Base-by-base conservation (phyloP, 2,797 vertebrate genomes). In the Lithobates sylvaticus region DNA sequence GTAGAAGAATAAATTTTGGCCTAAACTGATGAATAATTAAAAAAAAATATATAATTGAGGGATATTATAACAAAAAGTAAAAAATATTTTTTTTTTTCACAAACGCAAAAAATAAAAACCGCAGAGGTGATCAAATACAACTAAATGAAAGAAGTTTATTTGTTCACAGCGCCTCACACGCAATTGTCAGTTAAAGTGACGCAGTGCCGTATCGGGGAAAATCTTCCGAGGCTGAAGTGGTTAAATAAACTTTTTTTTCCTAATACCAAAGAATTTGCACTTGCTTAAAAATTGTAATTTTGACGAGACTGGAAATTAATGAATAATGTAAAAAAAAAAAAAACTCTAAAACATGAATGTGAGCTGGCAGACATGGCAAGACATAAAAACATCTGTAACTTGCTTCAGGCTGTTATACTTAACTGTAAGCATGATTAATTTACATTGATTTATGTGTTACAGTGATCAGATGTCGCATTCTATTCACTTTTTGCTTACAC, bases 351-450 rank as follows among this genome's bases (percentile, higher is more conserved):
- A 76, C 44, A 67, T 44, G 21, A 36, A 58, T 78, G 27, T 65
- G 29, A 64, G 76, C 39, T 78, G 39, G 23, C 61, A 65, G 65
- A 65, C 61, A 61, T 78, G 34, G 67, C 27, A 78, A 39, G 16
- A 77, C 75, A 61, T 27, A 36, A 77, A 58, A 36, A 27, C 9
- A 77, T 32, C 26, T 61, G 15, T 61, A 77, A 64, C 27, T 77
- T 77, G 29, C 75, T 47, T 16, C 50, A 77, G 75, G 47, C 74
- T 54, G 54, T 42, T 73, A 36, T 70, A 29, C 68, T 29, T 70
- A 32, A 70, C 68, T 70, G 68, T 70, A 70, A 34, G 68, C 16
- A 70, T 34, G 18, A 70, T 34, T 70, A 70, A 32, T 32, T 70
- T 70, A 32, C 27, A 70, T 21, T 34, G 68, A 70, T 71, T 39